These are phyloP conservation scores for Hydrochoerus hydrochaeris DNA, from an alignment of 2,113 vertebrate species.

Conservation along the genomic window DNA sequence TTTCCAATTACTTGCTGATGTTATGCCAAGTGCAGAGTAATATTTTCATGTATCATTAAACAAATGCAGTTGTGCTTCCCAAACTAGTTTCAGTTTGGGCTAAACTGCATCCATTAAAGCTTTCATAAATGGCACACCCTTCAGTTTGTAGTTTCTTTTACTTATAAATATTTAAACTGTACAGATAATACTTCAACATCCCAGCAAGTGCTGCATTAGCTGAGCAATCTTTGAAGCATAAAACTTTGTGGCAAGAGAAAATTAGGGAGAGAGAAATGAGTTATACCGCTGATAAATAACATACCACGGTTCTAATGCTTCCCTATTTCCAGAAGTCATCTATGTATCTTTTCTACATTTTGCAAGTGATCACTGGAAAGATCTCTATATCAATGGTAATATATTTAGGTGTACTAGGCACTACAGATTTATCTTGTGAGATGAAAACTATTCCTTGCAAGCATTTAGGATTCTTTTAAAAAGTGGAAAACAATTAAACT, in stretches of 20 bases:
- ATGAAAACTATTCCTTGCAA: background rate
- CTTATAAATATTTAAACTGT: conserved; percentile 82
- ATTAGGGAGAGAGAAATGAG: conserved; percentile 57
- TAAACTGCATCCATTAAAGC: conserved; percentile 79
- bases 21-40: conserved; percentile 74
- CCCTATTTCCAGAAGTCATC: conserved; percentile 27
- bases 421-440: background rate
- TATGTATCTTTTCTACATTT: background rate
- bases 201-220: conserved; percentile 76
- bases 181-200: conserved; percentile 78
- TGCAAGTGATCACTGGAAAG: background rate
- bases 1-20: conserved; percentile 80
- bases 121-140: conserved; percentile 77
- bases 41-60: conserved; percentile 84
- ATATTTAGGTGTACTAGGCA: background rate
- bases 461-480: background rate
- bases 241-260: conserved; percentile 61
- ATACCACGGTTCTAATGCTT: conserved; percentile 34
- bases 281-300: background rate
- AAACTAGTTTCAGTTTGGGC: conserved; percentile 79
- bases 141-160: conserved; percentile 72
- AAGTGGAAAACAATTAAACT: background rate
- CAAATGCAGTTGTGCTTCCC: conserved; percentile 69
- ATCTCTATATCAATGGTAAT: background rate
- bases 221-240: conserved; percentile 69